Evolutionary conservation across 2,888 invertebrate species (phyloP), one percentile per base, ranked within the genome.

Genomic region (Apoda limacodes): DNA sequence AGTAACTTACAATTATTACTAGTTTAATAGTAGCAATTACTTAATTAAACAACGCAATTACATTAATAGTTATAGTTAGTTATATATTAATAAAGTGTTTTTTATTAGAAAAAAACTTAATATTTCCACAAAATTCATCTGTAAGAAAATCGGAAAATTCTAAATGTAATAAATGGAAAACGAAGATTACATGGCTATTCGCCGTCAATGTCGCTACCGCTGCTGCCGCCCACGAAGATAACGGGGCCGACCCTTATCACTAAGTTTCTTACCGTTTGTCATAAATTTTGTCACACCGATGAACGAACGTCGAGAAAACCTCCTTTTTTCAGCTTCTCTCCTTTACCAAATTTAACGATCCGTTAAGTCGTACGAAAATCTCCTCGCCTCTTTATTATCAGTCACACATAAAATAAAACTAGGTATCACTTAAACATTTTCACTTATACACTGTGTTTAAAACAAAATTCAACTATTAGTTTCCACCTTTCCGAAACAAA

Each of bases 251-350:
- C 67, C 66, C 72, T 72, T 71, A 75, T 76, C 74, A 71, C 59
- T 66, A 65, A 48, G 59, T 58, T 65, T 53, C 76, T 80, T 78
- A 80, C 80, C 80, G 78, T 75, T 68, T 61, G 63, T 76, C 72
- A 74, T 75, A 72, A 76, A 78, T 75, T 69, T 66, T 74, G 70
- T 72, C 78, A 69, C 70, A 60, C 58, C 70, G 64, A 69, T 70
- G 74, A 70, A 55, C 69, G 65, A 61, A 68, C 60, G 60, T 60
- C 52, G 51, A 58, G 60, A 63, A 61, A 59, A 59, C 57, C 57
- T 65, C 57, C 56, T 65, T 63, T 61, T 61, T 17, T 66, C 55
- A 48, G 52, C 50, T 64, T 60, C 55, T 54, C 62, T 67, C 55
- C 58, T 57, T 52, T 57, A 50, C 49, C 46, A 62, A 69, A 57